Conservation (phyloP, 2,113 vertebrate genomes). For the Erythrocercus mccallii region DNA sequence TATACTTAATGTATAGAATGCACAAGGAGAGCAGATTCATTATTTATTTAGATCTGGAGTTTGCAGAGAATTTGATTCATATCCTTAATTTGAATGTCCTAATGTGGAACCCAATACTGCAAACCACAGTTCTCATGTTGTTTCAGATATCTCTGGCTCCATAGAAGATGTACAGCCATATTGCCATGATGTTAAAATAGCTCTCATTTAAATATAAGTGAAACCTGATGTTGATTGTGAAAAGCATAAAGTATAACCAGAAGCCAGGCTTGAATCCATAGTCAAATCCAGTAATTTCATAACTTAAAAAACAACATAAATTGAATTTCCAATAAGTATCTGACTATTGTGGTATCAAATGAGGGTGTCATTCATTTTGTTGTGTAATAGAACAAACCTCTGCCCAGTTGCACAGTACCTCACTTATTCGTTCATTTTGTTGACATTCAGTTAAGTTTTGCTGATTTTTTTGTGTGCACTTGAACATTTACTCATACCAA, state of each 20-base stretch:
- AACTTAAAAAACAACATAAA: background rate
- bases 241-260: slow-evolving; percentile 4
- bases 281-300: background rate
- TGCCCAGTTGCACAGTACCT: background rate
- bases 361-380: background rate
- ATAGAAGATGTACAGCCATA: background rate
- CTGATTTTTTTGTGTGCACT: background rate
- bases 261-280: background rate
- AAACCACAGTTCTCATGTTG: background rate
- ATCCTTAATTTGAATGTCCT: background rate
- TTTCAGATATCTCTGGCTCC: background rate
- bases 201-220: slow-evolving; percentile 24
- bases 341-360: background rate
- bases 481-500: background rate
- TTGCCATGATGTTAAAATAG: slow-evolving; percentile 29
- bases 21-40: background rate
- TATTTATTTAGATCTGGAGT: background rate
- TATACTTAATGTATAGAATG: background rate
- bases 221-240: slow-evolving; percentile 23
- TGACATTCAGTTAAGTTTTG: background rate
- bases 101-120: background rate
- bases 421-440: background rate
- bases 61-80: background rate
- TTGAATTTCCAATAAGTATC: background rate
- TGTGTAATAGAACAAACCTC: background rate